Conservation (phyloP, 2,113 vertebrate species). For the Neotoma lepida region DNA sequence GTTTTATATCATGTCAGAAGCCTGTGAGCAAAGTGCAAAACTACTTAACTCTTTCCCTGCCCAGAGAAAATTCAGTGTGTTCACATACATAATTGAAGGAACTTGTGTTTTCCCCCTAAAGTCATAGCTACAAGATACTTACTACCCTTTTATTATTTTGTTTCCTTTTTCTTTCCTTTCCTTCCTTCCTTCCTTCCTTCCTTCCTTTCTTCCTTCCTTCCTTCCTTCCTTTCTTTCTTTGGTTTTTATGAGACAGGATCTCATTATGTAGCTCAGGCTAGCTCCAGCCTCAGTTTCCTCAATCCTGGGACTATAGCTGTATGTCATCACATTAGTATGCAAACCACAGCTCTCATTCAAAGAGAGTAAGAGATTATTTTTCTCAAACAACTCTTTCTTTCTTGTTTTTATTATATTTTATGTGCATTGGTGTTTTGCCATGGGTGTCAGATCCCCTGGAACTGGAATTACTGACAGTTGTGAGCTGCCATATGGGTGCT, state of each 20-base stretch:
- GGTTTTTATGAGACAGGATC: neutral
- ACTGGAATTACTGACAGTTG: neutral
- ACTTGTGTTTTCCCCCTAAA: neutral
- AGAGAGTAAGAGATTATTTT: neutral
- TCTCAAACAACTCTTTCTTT: neutral
- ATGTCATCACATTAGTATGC: too few relatives aligned
- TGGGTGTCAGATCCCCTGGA: neutral
- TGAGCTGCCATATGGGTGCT: neutral
- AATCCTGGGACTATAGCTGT: neutral
- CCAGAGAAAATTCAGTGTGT: constrained; percentile 15
- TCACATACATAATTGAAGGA: neutral
- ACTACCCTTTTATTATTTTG: neutral
- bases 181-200: neutral
- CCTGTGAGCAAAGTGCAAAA: constrained; percentile 76
- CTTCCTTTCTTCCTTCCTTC: neutral
- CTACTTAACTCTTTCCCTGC: constrained; percentile 82
- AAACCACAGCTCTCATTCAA: neutral
- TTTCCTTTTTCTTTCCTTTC: neutral
- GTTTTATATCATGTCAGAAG: constrained; percentile 86
- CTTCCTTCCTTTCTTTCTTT: neutral
- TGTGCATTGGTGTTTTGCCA: neutral
- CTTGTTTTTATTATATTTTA: neutral
- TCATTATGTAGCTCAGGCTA: neutral
- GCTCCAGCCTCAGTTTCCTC: neutral
- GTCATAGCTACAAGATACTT: neutral